Base-by-base conservation (phyloP, 2,888 invertebrate species). In the Synergus itoensis region DNA sequence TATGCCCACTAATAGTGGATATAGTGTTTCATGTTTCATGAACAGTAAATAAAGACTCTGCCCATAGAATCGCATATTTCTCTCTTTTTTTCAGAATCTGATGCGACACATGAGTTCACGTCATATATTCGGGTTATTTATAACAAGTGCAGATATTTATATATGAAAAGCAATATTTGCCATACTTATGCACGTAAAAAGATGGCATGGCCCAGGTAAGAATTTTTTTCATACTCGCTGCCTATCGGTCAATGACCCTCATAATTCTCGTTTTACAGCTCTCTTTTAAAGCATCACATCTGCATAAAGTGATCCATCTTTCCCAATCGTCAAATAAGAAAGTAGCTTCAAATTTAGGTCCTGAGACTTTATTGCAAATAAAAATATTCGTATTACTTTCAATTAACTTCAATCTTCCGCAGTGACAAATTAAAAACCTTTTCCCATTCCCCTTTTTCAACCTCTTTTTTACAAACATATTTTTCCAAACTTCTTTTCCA, bases 21-120 rank as follows among this genome's bases (percentile, higher is more conserved):
- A 36, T 36, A 36, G 7, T 28, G 63, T 36, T 28, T 21, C 36
- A 21, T 40, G n/a, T 64, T 36, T 64, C n/a, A 64, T 40, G 40
- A 64, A 64, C 64, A 9, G 64, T n/a, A 16, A 64, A 40, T 64
- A 40, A n/a, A 64, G 64, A 40, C 16, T 40, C 36, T 40, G 64
- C 48, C 48, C 16, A 48, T 48, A 16, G 18, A 60, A 18, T 60
- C 60, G 3, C 64, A 40, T 64, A 64, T 41, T 64, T 36, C 36
- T 36, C 40, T 64, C 40, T 16, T 40, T 16, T 64, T 40, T n/a
- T 40, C 16, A 36, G 40, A n/a, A 64, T 40, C 64, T n/a, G 40
- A 7, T 36, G 36, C 36, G 2, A 36, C 40, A 40, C 8, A 5
- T 63, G 28, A 63, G 64, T 9, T n/a, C 60, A 18, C 21, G 18